These are phyloP conservation scores for Cosmopolites sordidus DNA, from an alignment of 2,888 invertebrate genomes.

Conservation along the genomic window DNA sequence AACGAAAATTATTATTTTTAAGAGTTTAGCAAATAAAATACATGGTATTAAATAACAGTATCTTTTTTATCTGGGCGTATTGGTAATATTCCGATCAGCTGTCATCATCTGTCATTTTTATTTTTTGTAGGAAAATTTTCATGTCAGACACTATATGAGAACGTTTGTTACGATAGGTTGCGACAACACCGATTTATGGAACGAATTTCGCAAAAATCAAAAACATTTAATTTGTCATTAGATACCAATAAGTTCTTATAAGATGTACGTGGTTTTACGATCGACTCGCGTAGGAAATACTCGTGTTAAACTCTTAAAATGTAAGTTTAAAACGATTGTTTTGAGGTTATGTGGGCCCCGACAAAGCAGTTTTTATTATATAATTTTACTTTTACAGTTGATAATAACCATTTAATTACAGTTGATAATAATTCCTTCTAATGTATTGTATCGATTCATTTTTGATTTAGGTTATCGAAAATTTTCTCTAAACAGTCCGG, in stretches of 20 bases:
- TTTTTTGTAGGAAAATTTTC: constrained; percentile 14
- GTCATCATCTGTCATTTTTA: constrained; percentile 10
- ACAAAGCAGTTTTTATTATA: constrained; percentile 13
- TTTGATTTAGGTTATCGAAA: constrained; percentile 34
- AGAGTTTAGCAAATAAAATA: no score
- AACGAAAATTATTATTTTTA: no score
- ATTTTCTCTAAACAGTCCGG: constrained; percentile 30
- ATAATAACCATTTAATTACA: no score
- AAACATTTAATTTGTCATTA: constrained; percentile 6
- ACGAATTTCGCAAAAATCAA: constrained; percentile 11
- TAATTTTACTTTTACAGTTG: constrained; percentile 7
- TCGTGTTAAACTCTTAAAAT: constrained; percentile 35
- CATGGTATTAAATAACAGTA: no score
- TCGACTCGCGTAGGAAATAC: constrained; percentile 35
- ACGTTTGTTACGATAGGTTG: constrained; percentile 3
- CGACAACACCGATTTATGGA: constrained; percentile 26
- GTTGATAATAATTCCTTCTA: constrained; percentile 9
- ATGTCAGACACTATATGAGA: constrained; percentile 11
- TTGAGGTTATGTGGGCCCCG: neutral
- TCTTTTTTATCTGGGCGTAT: no score
- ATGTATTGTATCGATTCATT: constrained; percentile 1
- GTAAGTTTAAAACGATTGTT: constrained; percentile 31
- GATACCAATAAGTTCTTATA: constrained; percentile 10
- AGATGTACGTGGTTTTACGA: constrained; percentile 41
- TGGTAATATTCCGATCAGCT: constrained; percentile 1